phyloP scores from a whole-genome alignment of 2,797 vertebrate species.

The Arctocebus calabarensis region DNA sequence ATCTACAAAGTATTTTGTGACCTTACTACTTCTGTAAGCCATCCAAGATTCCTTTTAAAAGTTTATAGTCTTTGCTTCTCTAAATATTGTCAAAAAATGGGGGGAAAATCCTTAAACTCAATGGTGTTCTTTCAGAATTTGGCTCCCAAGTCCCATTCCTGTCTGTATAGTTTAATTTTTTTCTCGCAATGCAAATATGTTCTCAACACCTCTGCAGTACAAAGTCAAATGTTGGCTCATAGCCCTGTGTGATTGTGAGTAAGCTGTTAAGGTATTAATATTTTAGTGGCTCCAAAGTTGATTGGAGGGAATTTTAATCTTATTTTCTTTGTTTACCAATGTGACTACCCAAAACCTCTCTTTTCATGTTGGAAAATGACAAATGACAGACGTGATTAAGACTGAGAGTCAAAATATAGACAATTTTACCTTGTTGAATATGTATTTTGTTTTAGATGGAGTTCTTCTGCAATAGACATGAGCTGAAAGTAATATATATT shows the following conservation, averaged over 20 bases:
- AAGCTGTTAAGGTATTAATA: constrained; percentile 61
- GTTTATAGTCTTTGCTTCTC: constrained; percentile 84
- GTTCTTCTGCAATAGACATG: neutral
- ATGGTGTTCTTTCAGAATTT: constrained; percentile 81
- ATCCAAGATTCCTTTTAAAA: constrained; percentile 86
- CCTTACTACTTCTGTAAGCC: constrained; percentile 83
- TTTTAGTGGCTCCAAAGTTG: constrained; percentile 66
- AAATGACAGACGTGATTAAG: constrained; percentile 64
- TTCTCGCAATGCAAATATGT: constrained; percentile 79
- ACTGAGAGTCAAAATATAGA: constrained; percentile 75
- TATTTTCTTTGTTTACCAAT: constrained; percentile 73
- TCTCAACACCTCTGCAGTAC: constrained; percentile 78
- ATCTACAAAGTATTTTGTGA: constrained; percentile 85
- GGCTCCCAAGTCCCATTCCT: constrained; percentile 76
- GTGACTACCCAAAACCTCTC: constrained; percentile 65
- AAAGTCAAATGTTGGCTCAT: constrained; percentile 65
- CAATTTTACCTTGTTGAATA: neutral
- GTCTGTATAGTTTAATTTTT: constrained; percentile 80
- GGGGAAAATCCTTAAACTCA: constrained; percentile 69
- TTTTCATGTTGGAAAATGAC: constrained; percentile 75
- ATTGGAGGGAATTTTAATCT: constrained; percentile 77
- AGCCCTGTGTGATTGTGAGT: constrained; percentile 48
- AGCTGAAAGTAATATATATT: constrained; percentile 28
- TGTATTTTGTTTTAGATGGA: constrained; percentile 66
- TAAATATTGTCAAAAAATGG: constrained; percentile 84